phyloP scores from a whole-genome alignment of 2,888 invertebrate species.

The Eristalis arbustorum region DNA sequence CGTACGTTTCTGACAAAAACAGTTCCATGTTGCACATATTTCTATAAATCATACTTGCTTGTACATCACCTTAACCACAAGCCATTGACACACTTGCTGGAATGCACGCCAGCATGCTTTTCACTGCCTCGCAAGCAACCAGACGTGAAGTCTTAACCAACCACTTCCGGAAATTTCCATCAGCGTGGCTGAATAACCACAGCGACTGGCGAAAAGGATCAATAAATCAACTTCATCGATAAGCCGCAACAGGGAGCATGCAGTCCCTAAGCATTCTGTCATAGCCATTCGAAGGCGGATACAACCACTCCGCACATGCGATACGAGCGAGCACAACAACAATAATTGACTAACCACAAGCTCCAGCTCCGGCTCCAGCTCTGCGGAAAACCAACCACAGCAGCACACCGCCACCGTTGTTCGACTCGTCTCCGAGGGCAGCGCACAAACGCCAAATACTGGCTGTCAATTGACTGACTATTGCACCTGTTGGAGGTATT shows the following conservation, averaged over 20 bases:
- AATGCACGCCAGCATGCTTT: neutral
- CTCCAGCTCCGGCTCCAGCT: neutral
- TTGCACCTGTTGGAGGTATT: neutral
- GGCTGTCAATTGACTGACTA: neutral
- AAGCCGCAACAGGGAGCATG: slow-evolving; percentile 3
- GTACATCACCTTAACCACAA: neutral
- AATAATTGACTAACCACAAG: neutral
- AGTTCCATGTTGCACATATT: neutral
- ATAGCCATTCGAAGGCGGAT: neutral
- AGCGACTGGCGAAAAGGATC: neutral
- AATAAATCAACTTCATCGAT: slow-evolving; percentile 7
- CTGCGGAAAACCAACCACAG: neutral
- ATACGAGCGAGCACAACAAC: slow-evolving; percentile 2
- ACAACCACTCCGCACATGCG: neutral
- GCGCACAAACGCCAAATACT: neutral
- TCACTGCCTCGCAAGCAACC: neutral
- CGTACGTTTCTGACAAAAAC: neutral
- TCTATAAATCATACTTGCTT: neutral
- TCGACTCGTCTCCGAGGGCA: neutral
- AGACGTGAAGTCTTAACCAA: neutral
- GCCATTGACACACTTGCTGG: neutral
- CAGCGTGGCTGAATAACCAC: neutral
- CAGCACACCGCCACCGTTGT: neutral
- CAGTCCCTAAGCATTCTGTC: slow-evolving; percentile 8
- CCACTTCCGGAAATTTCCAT: slow-evolving; percentile 10